Evolutionary conservation across 2,113 vertebrate genomes (phyloP).

Genomic region (Odobenus rosmarus): DNA sequence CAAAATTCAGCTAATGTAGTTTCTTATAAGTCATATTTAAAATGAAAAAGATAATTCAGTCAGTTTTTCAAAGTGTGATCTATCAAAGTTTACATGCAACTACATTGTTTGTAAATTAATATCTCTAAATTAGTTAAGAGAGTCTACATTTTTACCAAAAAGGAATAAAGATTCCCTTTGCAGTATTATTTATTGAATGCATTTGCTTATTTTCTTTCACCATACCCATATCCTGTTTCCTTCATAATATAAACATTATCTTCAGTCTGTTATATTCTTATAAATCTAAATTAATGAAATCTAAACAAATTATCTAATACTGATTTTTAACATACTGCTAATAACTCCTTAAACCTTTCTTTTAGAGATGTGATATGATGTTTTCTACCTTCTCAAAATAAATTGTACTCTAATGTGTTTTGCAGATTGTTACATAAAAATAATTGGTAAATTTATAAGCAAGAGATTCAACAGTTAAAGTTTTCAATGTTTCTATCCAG

Average conservation of each 20-base stretch:
- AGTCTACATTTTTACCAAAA: not conserved
- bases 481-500: not conserved
- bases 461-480: slow-evolving; percentile 15
- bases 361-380: slow-evolving; percentile 1
- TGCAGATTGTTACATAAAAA: slow-evolving; percentile 3
- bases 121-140: not conserved
- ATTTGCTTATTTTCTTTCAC: not conserved
- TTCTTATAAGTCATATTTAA: not conserved
- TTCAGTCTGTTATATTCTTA: not conserved
- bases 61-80: not conserved
- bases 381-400: slow-evolving; percentile 8
- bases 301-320: not conserved
- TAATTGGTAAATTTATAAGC: slow-evolving; percentile 11
- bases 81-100: not conserved
- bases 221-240: not conserved
- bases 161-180: not conserved
- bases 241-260: not conserved
- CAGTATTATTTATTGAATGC: not conserved
- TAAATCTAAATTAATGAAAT: slow-evolving; percentile 19
- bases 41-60: not conserved
- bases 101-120: not conserved
- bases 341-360: not conserved
- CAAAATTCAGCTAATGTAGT: not conserved
- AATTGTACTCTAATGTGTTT: slow-evolving; percentile 1
- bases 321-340: not conserved